Evolutionary conservation across 2,113 vertebrate genomes (phyloP), one percentile per base, ranked within the genome.

Genomic region (Heptranchias perlo): DNA sequence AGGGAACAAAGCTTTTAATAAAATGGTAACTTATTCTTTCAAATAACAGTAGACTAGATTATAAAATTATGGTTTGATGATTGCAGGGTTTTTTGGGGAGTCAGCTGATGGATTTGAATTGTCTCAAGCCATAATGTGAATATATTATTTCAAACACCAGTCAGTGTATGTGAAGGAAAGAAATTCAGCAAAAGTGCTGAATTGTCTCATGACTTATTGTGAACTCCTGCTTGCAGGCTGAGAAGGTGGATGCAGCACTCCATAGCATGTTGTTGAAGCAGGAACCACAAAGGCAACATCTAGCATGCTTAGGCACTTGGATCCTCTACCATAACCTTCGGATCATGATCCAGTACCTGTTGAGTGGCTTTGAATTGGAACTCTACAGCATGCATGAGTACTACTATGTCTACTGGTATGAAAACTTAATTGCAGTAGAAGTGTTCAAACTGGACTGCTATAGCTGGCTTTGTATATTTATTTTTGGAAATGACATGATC

Each of bases 311-410:
- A 96, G 99, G 99, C 92, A 99, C 99, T 54, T 99, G 99, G 99
- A 98, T 99, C 96, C 98, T 99, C 4, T 99, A 99, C 96, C 99
- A 99, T 96, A 99, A 99, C 97, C 98, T 99, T 96, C 98, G 99
- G 82, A 99, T 99, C 97, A 99, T 99, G 99, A 99, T 99, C 97
- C 99, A 99, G 96, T 99, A 99, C 97, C 98, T 99, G 96, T 98
- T 99, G 96, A 99, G 99, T 95, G 99, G 99, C 97, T 99, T 99
- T 96, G 99, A 99, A 96, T 97, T 99, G 97, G 99, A 99, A 96
- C 99, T 99, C 62, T 99, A 99, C 97, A 99, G 99, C 97, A 99
- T 99, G 99, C 99, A 99, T 28, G 99, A 99, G 96, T 99, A 99
- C 97, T 99, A 99, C 97, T 99, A 99, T 98, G 98, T 99, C 96